A percentile compares a stretch with the other conserved stretches of the same genome.
Evolutionary conservation across 2,113 vertebrate genomes (phyloP).

Genomic region (Rhea pennata): DNA sequence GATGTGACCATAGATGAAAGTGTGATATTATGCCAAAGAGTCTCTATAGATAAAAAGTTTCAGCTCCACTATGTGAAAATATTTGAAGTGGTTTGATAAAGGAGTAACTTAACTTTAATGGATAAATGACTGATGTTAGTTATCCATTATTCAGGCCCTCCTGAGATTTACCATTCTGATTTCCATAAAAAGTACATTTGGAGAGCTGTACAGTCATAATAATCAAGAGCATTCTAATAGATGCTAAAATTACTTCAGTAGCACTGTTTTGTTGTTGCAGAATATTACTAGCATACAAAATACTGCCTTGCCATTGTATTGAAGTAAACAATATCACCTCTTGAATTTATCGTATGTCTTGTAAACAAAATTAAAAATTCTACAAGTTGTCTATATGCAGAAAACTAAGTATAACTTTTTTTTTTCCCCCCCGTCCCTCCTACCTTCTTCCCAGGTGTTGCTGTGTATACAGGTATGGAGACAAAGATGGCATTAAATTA

Average conservation of each 20-base stretch:
- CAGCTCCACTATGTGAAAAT: slow-evolving; percentile 6
- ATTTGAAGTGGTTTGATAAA: slow-evolving; percentile 47
- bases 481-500: slow-evolving; percentile 99
- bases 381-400: not conserved
- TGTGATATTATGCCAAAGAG: not conserved
- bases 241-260: not conserved
- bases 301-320: not conserved
- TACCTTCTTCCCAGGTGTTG: slow-evolving; percentile 86
- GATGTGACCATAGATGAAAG: slow-evolving; percentile 26
- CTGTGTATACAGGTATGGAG: slow-evolving; percentile 98
- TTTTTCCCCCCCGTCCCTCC: not conserved
- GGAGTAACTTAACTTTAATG: slow-evolving; percentile 3
- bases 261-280: not conserved
- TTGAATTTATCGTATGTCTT: not conserved
- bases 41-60: slow-evolving; percentile 30
- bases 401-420: not conserved
- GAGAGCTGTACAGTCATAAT: slow-evolving; percentile 9
- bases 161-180: slow-evolving; percentile 33
- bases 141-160: slow-evolving; percentile 14
- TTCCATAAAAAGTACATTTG: slow-evolving; percentile 36
- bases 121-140: slow-evolving; percentile 27
- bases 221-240: not conserved
- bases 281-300: not conserved
- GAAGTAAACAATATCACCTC: not conserved
- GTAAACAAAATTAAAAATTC: not conserved